A percentile compares a stretch with the other conserved stretches of the same genome.
Conservation (phyloP, 2,797 vertebrate species). For the Prionace glauca region DNA sequence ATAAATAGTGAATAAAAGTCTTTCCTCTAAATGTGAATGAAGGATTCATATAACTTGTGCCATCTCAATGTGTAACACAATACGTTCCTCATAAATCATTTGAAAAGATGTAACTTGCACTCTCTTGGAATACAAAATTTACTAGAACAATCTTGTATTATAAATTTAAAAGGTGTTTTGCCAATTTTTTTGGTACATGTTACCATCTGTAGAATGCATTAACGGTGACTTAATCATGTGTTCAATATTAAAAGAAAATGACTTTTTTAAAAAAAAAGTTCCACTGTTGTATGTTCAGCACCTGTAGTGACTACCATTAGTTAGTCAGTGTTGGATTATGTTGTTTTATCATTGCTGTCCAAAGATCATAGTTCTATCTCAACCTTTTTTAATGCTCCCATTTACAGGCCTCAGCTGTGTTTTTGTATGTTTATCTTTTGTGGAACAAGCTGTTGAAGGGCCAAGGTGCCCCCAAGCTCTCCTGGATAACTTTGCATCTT, state of each 20-base stretch:
- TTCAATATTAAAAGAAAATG: neutral
- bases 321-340: too few relatives aligned
- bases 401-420: neutral
- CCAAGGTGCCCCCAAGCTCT: neutral
- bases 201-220: neutral
- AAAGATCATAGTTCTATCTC: neutral
- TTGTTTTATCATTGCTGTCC: neutral
- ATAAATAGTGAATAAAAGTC: neutral
- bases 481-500: neutral
- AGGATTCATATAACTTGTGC: neutral
- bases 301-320: neutral
- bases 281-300: neutral
- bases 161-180: neutral
- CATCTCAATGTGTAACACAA: neutral
- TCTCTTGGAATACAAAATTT: neutral
- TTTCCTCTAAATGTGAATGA: neutral
- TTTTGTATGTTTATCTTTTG: neutral
- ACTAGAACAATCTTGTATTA: neutral
- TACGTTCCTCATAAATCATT: neutral
- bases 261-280: neutral
- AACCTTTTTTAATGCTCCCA: neutral
- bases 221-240: neutral
- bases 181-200: neutral
- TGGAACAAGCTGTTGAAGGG: neutral
- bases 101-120: neutral